Evolutionary conservation across 2,888 invertebrate genomes (phyloP).

Genomic region (Carpatolechia fugitivella): DNA sequence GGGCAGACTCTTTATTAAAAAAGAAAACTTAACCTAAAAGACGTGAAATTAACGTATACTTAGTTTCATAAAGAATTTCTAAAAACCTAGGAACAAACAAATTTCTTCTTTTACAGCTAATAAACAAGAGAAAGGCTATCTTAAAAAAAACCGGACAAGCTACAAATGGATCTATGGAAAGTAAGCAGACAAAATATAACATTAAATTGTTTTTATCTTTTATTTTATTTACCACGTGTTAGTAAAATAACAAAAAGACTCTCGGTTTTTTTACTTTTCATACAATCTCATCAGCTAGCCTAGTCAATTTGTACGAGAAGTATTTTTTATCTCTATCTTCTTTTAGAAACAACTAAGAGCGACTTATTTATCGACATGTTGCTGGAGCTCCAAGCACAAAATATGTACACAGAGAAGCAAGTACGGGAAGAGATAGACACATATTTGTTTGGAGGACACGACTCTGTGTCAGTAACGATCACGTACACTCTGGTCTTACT

Average conservation of each 20-base stretch:
- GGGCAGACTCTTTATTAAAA: no score
- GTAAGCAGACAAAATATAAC: neutral
- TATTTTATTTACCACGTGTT: no score
- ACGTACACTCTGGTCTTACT: constrained; percentile 37
- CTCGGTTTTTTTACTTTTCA: no score
- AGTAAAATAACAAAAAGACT: no score
- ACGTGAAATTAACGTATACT: no score
- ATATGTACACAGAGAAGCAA: constrained; percentile 51
- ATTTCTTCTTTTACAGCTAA: no score
- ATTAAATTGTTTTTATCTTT: neutral
- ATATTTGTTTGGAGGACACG: constrained; percentile 62
- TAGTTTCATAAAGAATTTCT: no score
- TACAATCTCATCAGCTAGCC: no score
- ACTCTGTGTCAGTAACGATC: constrained; percentile 27
- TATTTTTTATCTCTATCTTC: no score
- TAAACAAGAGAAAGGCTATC: neutral
- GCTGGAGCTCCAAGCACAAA: neutral
- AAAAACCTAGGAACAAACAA: no score
- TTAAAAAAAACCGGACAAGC: neutral
- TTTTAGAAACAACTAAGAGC: neutral
- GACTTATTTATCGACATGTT: neutral
- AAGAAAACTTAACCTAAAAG: no score
- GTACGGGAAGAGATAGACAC: constrained; percentile 65
- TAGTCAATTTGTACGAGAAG: no score
- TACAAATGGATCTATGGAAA: neutral